Percentiles rank a stretch among this genome's conserved stretches.
These are phyloP conservation scores for Heliconius charithonia DNA, from an alignment of 2,888 invertebrate genomes.

Conservation along the genomic window DNA sequence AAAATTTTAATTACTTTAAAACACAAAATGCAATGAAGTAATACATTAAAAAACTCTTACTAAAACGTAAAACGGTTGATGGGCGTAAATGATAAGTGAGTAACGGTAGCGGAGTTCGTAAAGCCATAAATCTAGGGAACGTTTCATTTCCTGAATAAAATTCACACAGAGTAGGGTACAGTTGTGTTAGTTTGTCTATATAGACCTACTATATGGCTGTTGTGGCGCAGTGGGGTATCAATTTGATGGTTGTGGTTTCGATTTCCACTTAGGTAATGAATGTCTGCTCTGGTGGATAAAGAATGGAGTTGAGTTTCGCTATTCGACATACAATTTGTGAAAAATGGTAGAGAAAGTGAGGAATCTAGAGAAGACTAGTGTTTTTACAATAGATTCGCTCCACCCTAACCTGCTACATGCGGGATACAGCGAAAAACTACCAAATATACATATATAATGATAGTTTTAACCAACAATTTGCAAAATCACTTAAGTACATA, in stretches of 20 bases:
- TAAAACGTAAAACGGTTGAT: conserved; percentile 51
- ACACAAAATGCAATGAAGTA: conserved; percentile 26
- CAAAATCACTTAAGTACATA: conserved; percentile 46
- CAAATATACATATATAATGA: not conserved
- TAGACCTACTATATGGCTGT: not conserved
- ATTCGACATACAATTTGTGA: not conserved
- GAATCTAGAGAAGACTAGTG: not conserved
- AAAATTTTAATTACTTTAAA: conserved; percentile 15
- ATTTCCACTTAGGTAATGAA: not conserved
- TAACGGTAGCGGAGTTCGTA: conserved; percentile 63
- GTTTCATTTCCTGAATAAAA: conserved; percentile 81
- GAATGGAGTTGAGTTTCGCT: not conserved
- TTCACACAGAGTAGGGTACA: conserved; percentile 64
- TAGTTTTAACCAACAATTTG: conserved; percentile 25
- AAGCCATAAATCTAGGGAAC: conserved; percentile 73
- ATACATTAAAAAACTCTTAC: conserved; percentile 48
- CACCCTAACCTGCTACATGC: too few species aligned
- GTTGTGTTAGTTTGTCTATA: conserved; percentile 33
- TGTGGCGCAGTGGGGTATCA: not conserved
- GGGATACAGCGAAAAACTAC: not conserved
- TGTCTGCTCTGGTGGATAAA: not conserved
- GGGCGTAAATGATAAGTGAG: conserved; percentile 79
- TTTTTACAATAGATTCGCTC: not conserved
- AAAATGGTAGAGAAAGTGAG: not conserved
- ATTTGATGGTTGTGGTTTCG: not conserved